A percentile compares a stretch with the other conserved stretches of the same genome.
These are phyloP conservation scores for Seira musarum DNA, from an alignment of 2,888 invertebrate genomes.

Conservation along the genomic window DNA sequence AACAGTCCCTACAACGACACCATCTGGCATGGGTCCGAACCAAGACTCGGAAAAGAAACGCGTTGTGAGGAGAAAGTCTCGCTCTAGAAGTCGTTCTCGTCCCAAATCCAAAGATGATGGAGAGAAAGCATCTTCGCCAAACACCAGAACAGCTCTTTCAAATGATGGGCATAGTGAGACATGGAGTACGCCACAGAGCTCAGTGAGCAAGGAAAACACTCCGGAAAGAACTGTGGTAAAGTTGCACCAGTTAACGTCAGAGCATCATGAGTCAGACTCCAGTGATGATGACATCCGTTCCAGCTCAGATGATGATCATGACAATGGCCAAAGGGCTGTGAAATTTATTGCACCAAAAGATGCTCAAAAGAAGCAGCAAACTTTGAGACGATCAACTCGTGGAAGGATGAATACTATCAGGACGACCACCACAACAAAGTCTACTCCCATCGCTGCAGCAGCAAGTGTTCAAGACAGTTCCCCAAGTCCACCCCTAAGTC, in stretches of 20 bases:
- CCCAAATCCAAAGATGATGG: conserved; percentile 47
- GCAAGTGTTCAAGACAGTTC: conserved; percentile 33
- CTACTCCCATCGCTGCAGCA: not conserved
- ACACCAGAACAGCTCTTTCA: conserved; percentile 38
- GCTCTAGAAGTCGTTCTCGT: conserved; percentile 49
- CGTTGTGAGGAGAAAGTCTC: conserved; percentile 29
- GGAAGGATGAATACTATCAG: conserved; percentile 21
- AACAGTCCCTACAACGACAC: conserved; percentile 71
- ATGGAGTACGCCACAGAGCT: conserved; percentile 43
- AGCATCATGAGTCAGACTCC: conserved; percentile 46
- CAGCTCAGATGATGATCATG: conserved; percentile 46
- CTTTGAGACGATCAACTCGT: conserved; percentile 8
- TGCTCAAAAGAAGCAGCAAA: conserved; percentile 9
- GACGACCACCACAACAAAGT: not conserved
- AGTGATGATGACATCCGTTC: conserved; percentile 29
- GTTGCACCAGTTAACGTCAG: conserved; percentile 62
- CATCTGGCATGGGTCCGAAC: conserved; percentile 72
- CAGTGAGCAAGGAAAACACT: conserved; percentile 30
- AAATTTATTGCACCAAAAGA: conserved; percentile 25
- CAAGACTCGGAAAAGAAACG: conserved; percentile 70
- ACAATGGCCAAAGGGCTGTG: conserved; percentile 32
- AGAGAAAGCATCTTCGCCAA: conserved; percentile 36
- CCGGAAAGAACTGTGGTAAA: conserved; percentile 65
- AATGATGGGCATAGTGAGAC: conserved; percentile 24
- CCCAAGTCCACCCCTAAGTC: conserved; percentile 38